Percentiles rank a stretch among this genome's conserved stretches.
Evolutionary conservation across 1,140 invertebrate species (phyloP).

Genomic region (Triops longicaudatus): DNA sequence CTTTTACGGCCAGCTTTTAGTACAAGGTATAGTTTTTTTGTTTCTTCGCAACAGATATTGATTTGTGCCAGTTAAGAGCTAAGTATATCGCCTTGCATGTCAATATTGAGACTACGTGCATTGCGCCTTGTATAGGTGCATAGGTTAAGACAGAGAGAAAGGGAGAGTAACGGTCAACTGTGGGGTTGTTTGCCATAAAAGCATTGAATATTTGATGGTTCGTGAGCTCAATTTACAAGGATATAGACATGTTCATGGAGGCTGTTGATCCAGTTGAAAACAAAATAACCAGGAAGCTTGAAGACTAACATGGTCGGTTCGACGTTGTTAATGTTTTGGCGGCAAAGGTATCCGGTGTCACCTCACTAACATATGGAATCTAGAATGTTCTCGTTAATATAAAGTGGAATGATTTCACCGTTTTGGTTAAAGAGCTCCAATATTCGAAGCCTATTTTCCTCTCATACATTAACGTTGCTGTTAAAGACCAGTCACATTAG

Average conservation of each 20-base stretch:
- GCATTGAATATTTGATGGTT: background rate
- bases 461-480: too few species aligned
- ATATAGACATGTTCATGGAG: background rate
- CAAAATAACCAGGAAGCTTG: background rate
- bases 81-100: constrained; percentile 11
- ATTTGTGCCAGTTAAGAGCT: background rate
- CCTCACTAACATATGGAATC: too few species aligned
- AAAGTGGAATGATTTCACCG: too few species aligned
- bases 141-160: background rate
- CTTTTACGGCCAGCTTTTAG: background rate
- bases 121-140: background rate
- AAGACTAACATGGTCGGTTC: background rate
- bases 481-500: too few species aligned
- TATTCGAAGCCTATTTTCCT: too few species aligned
- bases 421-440: too few species aligned
- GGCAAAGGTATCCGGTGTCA: too few species aligned
- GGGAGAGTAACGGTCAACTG: background rate
- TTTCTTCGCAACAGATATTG: background rate
- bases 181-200: background rate
- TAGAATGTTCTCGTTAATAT: too few species aligned
- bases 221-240: background rate
- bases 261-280: background rate
- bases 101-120: constrained; percentile 9
- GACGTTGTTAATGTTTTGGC: too few species aligned
- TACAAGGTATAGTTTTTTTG: background rate